These are phyloP conservation scores for Peribatodes rhomboidaria DNA, from an alignment of 2,888 invertebrate genomes.

Conservation along the genomic window DNA sequence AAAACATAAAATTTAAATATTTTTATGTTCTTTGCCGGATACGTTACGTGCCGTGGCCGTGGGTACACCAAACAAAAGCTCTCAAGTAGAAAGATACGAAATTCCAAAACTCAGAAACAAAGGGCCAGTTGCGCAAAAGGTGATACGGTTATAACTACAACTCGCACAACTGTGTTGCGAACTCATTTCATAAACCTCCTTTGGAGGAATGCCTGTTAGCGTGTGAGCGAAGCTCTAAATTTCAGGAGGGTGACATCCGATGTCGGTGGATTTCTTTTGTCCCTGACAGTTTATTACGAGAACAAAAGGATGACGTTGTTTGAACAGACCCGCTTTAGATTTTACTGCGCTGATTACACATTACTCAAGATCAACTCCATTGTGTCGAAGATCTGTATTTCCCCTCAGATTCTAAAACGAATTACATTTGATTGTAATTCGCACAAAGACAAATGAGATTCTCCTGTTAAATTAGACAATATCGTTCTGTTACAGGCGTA, in stretches of 20 bases:
- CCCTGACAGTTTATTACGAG: slow-evolving; percentile 79
- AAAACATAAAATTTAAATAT: slow-evolving; percentile 21
- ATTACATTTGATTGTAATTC: slow-evolving; percentile 72
- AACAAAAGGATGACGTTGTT: slow-evolving; percentile 77
- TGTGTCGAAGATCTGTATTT: slow-evolving; percentile 72
- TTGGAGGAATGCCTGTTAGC: slow-evolving; percentile 61
- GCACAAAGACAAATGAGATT: slow-evolving; percentile 60
- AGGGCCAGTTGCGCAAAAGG: slow-evolving; percentile 44
- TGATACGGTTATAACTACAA: slow-evolving; percentile 49
- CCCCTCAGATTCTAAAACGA: slow-evolving; percentile 67
- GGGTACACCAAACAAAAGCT: slow-evolving; percentile 26
- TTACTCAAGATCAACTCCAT: slow-evolving; percentile 73
- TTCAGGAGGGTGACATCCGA: slow-evolving; percentile 70
- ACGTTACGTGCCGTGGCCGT: no score
- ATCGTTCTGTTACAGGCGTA: slow-evolving; percentile 43
- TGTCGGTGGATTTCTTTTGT: slow-evolving; percentile 78
- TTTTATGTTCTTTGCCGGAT: slow-evolving; percentile 11
- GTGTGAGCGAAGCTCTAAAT: slow-evolving; percentile 62
- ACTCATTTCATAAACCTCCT: slow-evolving; percentile 64
- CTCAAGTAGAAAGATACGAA: slow-evolving; percentile 21
- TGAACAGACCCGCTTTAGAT: slow-evolving; percentile 76
- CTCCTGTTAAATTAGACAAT: slow-evolving; percentile 57
- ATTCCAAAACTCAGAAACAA: slow-evolving; percentile 37
- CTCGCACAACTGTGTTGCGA: slow-evolving; percentile 49
- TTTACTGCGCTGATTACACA: slow-evolving; percentile 75